Conservation (phyloP, 2,888 invertebrate genomes). For the Leptura quadrifasciata region DNA sequence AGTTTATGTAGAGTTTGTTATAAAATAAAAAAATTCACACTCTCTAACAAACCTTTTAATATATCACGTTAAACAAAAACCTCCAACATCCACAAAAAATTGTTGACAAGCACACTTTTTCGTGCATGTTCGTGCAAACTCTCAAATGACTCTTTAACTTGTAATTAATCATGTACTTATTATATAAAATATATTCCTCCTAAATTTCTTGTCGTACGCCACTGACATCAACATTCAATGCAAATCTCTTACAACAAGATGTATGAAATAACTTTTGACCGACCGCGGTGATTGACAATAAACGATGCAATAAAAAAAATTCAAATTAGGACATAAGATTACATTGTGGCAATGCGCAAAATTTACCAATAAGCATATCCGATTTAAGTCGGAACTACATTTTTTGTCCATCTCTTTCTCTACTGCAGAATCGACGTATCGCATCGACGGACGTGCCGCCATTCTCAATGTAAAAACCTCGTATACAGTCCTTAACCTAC, state of each 20-base stretch:
- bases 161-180: too few relatives aligned
- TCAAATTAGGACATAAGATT: conserved; percentile 63
- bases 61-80: too few relatives aligned
- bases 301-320: conserved; percentile 42
- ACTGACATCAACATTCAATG: conserved; percentile 17
- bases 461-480: conserved; percentile 70
- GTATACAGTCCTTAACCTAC: conserved; percentile 72
- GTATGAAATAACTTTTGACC: conserved; percentile 17
- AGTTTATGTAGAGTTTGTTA: too few relatives aligned
- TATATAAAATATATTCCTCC: too few relatives aligned
- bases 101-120: too few relatives aligned
- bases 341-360: conserved; percentile 63
- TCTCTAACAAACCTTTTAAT: too few relatives aligned
- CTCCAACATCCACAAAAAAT: too few relatives aligned
- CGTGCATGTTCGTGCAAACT: too few relatives aligned
- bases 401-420: conserved; percentile 61
- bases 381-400: conserved; percentile 56
- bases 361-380: conserved; percentile 62
- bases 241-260: conserved; percentile 19
- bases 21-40: too few relatives aligned
- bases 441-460: conserved; percentile 64
- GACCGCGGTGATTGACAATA: conserved; percentile 16
- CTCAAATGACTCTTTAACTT: too few relatives aligned
- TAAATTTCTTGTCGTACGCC: not conserved
- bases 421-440: conserved; percentile 46